Base-by-base conservation (phyloP, 2,888 invertebrate species). In the Perizoma flavofasciatum region DNA sequence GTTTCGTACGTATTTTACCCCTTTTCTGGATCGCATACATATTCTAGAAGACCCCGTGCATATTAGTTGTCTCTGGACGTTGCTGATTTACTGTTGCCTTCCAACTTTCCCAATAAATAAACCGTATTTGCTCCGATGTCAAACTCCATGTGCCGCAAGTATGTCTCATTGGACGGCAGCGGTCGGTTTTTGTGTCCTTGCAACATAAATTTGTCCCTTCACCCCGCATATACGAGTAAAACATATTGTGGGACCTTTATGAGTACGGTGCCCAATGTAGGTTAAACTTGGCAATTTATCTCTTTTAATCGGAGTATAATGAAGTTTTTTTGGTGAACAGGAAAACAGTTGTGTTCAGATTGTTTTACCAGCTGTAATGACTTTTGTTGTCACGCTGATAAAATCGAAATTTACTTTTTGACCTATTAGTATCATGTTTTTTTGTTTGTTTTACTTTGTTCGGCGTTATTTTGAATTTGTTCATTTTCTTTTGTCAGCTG, bases 61-160 rank as follows among this genome's bases (percentile, higher is more conserved):
- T 75, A 79, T 79, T 78, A 76, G 73, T 77, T 79, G 76, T 77
- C 77, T 72, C 74, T 73, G 78, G 81, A 79, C 82, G 80, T 82
- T 81, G 82, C 82, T 88, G 87, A 90, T 90, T 88, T 88, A 89
- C 81, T 84, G 86, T 82, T 74, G 75, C 78, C 77, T 80, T 82
- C 85, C 78, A 90, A 91, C 86, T 91, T 90, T 87, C 66, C 82
- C 85, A 88, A 91, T 91, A 90, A 89, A 91, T 90, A 89, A 89
- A 83, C 87, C 86, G 82, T 88, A 86, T 86, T 85, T 85, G 81
- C 75, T 81, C 86, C 82, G 82, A 83, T 81, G 89, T 88, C 89
- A 86, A 86, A 88, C 82, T 88, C 84, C 79, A 83, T 78, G 83
- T 79, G 73, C 78, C 80, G 78, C 81, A 79, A 87, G 86, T 89